A percentile compares a stretch with the other conserved stretches of the same genome.
Evolutionary conservation across 2,797 vertebrate species (phyloP).

Genomic region (Danio choprae): DNA sequence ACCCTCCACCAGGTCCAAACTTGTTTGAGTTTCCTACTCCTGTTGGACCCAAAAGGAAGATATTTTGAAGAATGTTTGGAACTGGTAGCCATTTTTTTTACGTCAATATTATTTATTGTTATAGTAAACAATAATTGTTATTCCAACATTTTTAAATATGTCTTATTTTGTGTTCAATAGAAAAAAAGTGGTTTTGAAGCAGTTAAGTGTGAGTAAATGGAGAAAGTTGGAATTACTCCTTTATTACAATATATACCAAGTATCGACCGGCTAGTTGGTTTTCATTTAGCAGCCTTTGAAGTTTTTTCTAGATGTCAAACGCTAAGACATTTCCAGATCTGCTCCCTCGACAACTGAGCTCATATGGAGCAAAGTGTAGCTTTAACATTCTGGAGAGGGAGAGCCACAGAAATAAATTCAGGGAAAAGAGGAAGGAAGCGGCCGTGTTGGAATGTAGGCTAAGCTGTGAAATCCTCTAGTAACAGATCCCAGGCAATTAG

Average conservation of each 20-base stretch:
- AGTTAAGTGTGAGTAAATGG: too few relatives aligned
- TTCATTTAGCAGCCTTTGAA: conserved; percentile 31
- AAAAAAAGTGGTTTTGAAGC: too few relatives aligned
- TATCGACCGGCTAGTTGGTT: conserved; percentile 32
- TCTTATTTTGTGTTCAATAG: too few relatives aligned
- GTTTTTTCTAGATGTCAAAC: conserved; percentile 69
- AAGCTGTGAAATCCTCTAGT: conserved; percentile 48
- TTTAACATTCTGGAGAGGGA: conserved; percentile 75
- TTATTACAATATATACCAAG: not conserved
- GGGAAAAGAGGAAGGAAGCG: conserved; percentile 74
- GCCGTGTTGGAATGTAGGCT: conserved; percentile 42
- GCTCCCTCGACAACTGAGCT: conserved; percentile 64
- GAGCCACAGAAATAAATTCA: conserved; percentile 42
- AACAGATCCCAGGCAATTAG: not conserved
- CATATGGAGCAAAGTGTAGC: conserved; percentile 65
- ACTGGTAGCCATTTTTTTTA: too few relatives aligned
- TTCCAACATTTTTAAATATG: too few relatives aligned
- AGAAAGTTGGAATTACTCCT: too few relatives aligned
- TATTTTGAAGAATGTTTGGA: too few relatives aligned
- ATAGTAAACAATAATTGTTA: too few relatives aligned
- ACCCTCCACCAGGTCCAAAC: too few relatives aligned
- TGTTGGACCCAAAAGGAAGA: too few relatives aligned
- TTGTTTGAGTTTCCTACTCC: too few relatives aligned
- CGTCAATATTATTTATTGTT: too few relatives aligned
- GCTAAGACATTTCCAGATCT: conserved; percentile 65